Evolutionary conservation across 1,140 invertebrate genomes (phyloP).

Genomic region (Frieseomelitta varia): DNA sequence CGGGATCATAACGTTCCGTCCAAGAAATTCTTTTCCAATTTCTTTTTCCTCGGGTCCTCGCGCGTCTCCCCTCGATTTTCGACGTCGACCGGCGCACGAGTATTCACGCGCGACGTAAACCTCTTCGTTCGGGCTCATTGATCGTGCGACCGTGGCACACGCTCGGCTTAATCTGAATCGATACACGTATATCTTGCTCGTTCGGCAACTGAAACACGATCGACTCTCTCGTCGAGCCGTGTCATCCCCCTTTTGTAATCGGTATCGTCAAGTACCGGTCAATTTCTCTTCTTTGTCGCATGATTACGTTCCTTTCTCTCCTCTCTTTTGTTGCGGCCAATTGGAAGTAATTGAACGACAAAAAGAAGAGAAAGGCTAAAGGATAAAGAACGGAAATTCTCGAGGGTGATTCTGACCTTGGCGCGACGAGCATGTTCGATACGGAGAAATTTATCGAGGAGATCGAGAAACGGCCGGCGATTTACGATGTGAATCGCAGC

Average conservation of each 20-base stretch:
- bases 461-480: slow-evolving; percentile 75
- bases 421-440: slow-evolving; percentile 70
- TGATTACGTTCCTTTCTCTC: background rate
- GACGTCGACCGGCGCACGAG: background rate
- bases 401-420: background rate
- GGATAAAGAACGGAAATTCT: background rate
- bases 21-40: background rate
- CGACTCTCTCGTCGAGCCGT: background rate
- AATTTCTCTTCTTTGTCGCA: background rate
- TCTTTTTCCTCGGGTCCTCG: background rate
- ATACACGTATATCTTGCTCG: slow-evolving; percentile 17
- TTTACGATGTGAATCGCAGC: slow-evolving; percentile 75
- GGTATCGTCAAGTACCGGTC: background rate
- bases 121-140: background rate
- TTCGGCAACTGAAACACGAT: background rate
- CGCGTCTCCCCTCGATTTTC: background rate
- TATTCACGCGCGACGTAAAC: slow-evolving; percentile 2
- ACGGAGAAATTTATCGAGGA: slow-evolving; percentile 77
- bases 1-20: slow-evolving; percentile 49
- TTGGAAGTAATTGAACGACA: background rate
- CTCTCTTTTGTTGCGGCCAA: background rate
- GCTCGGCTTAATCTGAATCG: slow-evolving; percentile 36
- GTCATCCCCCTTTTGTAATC: background rate
- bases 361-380: background rate
- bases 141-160: background rate